These are phyloP conservation scores for Nyctibius grandis DNA, from an alignment of 2,797 vertebrate species.

Conservation along the genomic window DNA sequence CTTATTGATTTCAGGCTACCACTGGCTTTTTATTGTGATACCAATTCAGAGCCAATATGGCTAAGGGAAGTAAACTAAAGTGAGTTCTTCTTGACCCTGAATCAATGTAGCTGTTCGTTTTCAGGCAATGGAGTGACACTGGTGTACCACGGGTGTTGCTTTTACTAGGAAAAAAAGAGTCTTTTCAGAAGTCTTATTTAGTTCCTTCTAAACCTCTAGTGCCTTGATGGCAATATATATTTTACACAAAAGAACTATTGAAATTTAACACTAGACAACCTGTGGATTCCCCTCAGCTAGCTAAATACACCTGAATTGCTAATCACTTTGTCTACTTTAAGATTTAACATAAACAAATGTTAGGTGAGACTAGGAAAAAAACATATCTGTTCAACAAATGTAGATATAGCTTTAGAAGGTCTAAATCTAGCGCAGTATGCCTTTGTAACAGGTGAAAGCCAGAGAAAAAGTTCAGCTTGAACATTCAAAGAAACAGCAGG, in stretches of 20 bases:
- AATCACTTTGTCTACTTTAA: neutral
- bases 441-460: neutral
- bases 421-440: neutral
- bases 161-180: neutral
- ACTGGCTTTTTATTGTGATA: neutral
- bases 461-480: neutral
- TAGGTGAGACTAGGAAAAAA: neutral
- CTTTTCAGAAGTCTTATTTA: neutral
- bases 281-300: neutral
- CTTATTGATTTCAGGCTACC: neutral
- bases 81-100: neutral
- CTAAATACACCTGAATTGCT: neutral
- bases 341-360: neutral
- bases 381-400: neutral
- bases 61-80: neutral
- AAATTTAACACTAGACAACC: neutral
- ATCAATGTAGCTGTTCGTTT: neutral
- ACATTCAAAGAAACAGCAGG: constrained; percentile 15
- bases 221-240: neutral
- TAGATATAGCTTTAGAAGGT: neutral
- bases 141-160: neutral
- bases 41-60: neutral
- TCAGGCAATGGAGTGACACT: neutral
- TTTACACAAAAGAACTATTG: neutral
- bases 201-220: neutral